Conservation (phyloP, 2,797 vertebrate genomes). For the Moxostoma hubbsi region DNA sequence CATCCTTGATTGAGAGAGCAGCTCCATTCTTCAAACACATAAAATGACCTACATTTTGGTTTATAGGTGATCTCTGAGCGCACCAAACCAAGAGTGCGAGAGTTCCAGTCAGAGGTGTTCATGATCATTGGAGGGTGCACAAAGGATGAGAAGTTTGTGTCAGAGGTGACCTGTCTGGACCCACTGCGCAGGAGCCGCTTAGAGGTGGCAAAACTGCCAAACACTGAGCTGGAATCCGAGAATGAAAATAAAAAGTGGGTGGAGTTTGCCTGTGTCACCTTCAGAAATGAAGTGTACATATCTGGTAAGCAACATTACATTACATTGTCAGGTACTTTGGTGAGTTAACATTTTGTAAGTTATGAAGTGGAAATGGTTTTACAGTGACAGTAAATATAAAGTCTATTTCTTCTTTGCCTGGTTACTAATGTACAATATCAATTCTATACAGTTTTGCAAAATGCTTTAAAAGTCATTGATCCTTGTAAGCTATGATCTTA, state of each 20-base stretch:
- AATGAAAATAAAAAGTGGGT: constrained; percentile 94
- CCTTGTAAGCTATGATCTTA: background rate
- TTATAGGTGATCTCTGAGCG: constrained; percentile 93
- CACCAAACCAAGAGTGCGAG: constrained; percentile 90
- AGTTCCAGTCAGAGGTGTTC: constrained; percentile 96
- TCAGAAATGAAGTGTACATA: constrained; percentile 96
- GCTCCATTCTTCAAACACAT: no score
- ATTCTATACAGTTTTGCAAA: no score
- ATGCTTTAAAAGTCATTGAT: no score
- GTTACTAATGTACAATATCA: no score
- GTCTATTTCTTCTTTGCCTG: no score
- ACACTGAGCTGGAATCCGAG: constrained; percentile 88
- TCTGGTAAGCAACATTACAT: constrained; percentile 82
- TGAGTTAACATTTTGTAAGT: no score
- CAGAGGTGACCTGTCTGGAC: constrained; percentile 95
- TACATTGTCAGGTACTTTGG: background rate
- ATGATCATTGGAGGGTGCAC: constrained; percentile 97
- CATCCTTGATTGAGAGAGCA: no score
- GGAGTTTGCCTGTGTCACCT: constrained; percentile 94
- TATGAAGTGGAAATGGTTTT: no score
- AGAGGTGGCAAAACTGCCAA: constrained; percentile 91
- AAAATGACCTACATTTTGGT: background rate
- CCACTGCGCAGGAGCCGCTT: constrained; percentile 93
- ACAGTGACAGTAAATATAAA: no score
- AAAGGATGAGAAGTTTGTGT: constrained; percentile 93